Evolutionary conservation across 2,113 vertebrate species (phyloP).

Genomic region (Cottus gobio): DNA sequence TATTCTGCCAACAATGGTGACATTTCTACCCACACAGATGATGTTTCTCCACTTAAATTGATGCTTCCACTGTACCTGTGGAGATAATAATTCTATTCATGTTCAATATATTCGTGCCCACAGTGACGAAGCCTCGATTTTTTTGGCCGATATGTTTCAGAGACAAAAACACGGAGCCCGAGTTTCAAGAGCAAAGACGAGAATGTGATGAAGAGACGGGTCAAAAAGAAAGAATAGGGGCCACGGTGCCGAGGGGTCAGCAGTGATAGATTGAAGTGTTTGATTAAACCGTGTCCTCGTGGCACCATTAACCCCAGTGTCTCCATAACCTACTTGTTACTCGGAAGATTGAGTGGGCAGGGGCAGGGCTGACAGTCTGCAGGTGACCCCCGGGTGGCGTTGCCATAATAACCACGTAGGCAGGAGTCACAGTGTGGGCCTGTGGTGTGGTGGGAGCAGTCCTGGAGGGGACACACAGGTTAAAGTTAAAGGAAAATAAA

Average conservation of each 20-base stretch:
- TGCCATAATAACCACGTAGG: conserved; percentile 73
- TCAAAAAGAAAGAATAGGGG: conserved; percentile 24
- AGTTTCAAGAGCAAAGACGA: not conserved
- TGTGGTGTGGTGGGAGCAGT: conserved; percentile 67
- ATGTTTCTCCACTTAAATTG: conserved; percentile 33
- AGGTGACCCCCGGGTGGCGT: conserved; percentile 69
- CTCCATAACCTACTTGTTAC: conserved; percentile 74
- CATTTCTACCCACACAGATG: conserved; percentile 55
- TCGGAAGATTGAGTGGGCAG: conserved; percentile 74
- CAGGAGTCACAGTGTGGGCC: conserved; percentile 74
- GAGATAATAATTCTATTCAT: conserved; percentile 49
- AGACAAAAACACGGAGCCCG: not conserved
- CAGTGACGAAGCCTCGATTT: conserved; percentile 14
- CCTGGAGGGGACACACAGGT: conserved; percentile 42
- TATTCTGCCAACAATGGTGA: conserved; percentile 39
- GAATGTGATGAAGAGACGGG: conserved; percentile 4
- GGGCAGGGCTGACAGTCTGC: conserved; percentile 71
- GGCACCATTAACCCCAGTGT: conserved; percentile 12
- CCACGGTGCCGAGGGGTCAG: conserved; percentile 28
- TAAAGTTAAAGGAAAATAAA: not conserved
- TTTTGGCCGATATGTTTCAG: conserved; percentile 8
- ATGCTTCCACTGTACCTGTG: conserved; percentile 33
- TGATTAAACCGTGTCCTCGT: conserved; percentile 49
- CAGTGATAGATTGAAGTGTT: conserved; percentile 38
- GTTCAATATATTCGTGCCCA: conserved; percentile 33